Percentiles rank a stretch among this genome's conserved stretches.
These are phyloP conservation scores for Microctenopoma steveboyesi DNA, from an alignment of 2,797 vertebrate species.

Conservation along the genomic window DNA sequence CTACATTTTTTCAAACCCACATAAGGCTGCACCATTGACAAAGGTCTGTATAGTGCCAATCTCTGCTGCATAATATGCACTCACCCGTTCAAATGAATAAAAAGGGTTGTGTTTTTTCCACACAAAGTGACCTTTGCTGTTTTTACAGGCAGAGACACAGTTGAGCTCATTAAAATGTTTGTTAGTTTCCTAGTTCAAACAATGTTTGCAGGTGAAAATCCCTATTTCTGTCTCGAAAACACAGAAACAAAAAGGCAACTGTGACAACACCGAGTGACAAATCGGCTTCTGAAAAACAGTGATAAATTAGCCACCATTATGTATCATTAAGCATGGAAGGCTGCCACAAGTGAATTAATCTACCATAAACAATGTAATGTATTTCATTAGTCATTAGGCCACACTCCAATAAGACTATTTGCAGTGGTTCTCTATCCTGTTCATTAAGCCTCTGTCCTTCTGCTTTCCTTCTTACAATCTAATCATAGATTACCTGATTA, in stretches of 20 bases:
- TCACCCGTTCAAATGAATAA: background rate
- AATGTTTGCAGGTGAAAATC: background rate
- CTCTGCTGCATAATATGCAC: background rate
- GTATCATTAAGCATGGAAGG: background rate
- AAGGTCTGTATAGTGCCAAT: background rate
- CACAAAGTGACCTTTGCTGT: too few relatives aligned
- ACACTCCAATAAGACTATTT: constrained; percentile 12
- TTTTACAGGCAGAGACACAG: background rate
- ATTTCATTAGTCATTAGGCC: background rate
- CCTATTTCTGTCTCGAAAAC: background rate
- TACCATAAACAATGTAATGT: constrained; percentile 3
- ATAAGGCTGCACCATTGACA: background rate
- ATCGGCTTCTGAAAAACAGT: constrained; percentile 11
- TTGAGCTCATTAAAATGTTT: background rate
- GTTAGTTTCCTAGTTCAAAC: background rate
- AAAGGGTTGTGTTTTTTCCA: too few relatives aligned
- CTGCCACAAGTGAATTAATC: constrained; percentile 6
- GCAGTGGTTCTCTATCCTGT: constrained; percentile 1
- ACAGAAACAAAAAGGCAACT: background rate
- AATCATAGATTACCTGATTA: constrained; percentile 63
- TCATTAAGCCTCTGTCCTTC: background rate
- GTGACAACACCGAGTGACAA: constrained; percentile 8
- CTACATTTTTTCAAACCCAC: too few relatives aligned
- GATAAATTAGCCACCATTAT: constrained; percentile 14
- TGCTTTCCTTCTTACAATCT: constrained; percentile 28